phyloP scores from a whole-genome alignment of 2,113 vertebrate genomes.

The Scartelaos histophorus region DNA sequence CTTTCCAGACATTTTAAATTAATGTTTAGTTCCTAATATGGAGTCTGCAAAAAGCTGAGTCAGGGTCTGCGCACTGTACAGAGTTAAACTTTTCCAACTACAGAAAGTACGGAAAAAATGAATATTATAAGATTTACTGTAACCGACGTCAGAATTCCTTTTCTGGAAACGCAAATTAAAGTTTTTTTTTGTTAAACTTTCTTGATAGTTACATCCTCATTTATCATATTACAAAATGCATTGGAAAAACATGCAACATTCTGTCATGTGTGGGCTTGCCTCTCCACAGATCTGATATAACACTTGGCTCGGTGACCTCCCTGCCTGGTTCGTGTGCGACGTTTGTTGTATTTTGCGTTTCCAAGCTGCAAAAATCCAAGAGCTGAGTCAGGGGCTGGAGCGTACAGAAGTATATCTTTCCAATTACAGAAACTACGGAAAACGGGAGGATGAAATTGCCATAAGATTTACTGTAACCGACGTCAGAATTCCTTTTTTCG shows the following conservation, averaged over 20 bases:
- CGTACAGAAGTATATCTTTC: neutral
- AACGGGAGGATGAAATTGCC: neutral
- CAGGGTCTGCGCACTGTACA: neutral
- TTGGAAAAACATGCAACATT: no score
- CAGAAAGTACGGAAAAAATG: neutral
- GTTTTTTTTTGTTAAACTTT: no score
- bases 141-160: neutral
- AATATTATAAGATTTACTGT: conserved; percentile 3
- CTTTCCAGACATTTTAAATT: conserved; percentile 27
- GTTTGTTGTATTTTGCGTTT: no score
- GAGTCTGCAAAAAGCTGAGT: conserved; percentile 6
- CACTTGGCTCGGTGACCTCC: no score
- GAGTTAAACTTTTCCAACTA: neutral
- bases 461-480: conserved; percentile 6
- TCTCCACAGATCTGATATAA: no score
- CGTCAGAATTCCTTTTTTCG: conserved; percentile 26
- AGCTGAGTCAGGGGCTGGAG: neutral
- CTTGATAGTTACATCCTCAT: no score
- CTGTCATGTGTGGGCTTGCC: no score
- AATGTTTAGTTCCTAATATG: neutral
- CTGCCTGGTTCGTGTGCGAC: no score
- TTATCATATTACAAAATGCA: no score
- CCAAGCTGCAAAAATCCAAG: conserved; percentile 5
- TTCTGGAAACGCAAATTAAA: conserved; percentile 27
- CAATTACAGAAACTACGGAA: neutral